A percentile compares a stretch with the other conserved stretches of the same genome.
Conservation (phyloP, 2,797 vertebrate species). For the Falco rusticolus region DNA sequence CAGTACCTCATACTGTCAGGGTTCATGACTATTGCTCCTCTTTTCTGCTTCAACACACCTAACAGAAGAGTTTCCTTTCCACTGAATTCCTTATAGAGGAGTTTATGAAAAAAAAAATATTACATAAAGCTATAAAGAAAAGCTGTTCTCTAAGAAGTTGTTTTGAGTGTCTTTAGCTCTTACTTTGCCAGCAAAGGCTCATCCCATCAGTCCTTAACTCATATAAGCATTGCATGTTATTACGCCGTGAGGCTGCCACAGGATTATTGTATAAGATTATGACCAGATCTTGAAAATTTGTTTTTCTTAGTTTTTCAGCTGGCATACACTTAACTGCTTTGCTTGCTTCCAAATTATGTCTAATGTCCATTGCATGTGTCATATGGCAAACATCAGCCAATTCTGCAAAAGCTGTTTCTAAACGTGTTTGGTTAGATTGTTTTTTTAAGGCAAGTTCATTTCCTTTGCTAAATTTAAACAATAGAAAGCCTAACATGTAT, state of each 20-base stretch:
- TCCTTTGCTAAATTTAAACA: conserved; percentile 46
- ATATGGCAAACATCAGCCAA: conserved; percentile 49
- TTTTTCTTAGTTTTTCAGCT: neutral
- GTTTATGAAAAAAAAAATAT: neutral
- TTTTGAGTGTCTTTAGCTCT: conserved; percentile 10
- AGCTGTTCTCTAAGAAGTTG: neutral
- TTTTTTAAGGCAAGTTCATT: conserved; percentile 26
- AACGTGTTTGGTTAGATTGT: neutral
- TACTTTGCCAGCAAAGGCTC: neutral
- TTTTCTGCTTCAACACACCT: neutral
- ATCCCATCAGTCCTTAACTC: neutral
- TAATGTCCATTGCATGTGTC: conserved; percentile 10
- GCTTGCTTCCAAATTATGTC: conserved; percentile 19
- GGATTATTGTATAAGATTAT: neutral
- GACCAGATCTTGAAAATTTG: conserved; percentile 1
- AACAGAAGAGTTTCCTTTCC: neutral
- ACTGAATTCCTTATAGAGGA: neutral
- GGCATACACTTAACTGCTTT: neutral
- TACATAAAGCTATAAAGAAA: neutral
- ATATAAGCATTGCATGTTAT: neutral
- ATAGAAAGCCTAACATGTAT: conserved; percentile 40
- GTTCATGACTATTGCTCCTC: neutral
- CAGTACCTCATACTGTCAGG: neutral
- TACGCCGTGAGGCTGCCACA: neutral
- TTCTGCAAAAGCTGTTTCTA: conserved; percentile 30